A percentile compares a stretch with the other conserved stretches of the same genome.
Conservation (phyloP, 2,888 invertebrate genomes). For the Eupeodes luniger region DNA sequence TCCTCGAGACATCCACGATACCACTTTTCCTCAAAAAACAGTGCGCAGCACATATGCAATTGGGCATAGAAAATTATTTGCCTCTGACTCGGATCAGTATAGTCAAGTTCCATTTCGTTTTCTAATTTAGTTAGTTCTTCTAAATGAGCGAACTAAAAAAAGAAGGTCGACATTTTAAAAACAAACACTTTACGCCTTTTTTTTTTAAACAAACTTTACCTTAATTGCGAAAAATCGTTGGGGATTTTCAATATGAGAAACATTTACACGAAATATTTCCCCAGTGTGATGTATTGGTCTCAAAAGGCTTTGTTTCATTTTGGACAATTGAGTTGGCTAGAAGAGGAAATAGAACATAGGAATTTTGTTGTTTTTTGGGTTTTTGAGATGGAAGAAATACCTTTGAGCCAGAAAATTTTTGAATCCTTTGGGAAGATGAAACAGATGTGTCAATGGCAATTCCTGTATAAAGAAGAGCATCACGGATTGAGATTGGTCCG, state of each 20-base stretch:
- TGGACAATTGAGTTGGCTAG: constrained; percentile 75
- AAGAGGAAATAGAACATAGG: constrained; percentile 12
- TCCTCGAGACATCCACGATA: constrained; percentile 80
- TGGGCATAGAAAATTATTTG: constrained; percentile 80
- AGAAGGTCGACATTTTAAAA: not conserved
- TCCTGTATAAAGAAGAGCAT: constrained; percentile 83
- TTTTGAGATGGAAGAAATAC: constrained; percentile 10
- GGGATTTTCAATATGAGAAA: constrained; percentile 87
- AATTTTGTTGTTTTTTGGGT: not conserved
- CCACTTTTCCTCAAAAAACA: constrained; percentile 79
- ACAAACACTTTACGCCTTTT: not conserved
- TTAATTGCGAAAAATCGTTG: constrained; percentile 88
- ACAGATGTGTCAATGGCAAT: constrained; percentile 77
- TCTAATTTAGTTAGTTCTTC: constrained; percentile 36
- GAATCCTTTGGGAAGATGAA: constrained; percentile 15
- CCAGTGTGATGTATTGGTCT: constrained; percentile 77
- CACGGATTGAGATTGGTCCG: constrained; percentile 83
- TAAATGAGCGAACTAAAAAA: constrained; percentile 54
- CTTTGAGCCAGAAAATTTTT: constrained; percentile 36
- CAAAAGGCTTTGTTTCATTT: constrained; percentile 77
- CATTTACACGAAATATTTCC: constrained; percentile 84
- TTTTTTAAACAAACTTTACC: constrained; percentile 83
- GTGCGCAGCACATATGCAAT: constrained; percentile 79
- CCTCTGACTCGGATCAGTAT: constrained; percentile 24
- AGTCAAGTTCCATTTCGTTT: constrained; percentile 49